A percentile compares a stretch with the other conserved stretches of the same genome.
phyloP scores from a whole-genome alignment of 2,888 invertebrate species.

The Volucella zonaria region DNA sequence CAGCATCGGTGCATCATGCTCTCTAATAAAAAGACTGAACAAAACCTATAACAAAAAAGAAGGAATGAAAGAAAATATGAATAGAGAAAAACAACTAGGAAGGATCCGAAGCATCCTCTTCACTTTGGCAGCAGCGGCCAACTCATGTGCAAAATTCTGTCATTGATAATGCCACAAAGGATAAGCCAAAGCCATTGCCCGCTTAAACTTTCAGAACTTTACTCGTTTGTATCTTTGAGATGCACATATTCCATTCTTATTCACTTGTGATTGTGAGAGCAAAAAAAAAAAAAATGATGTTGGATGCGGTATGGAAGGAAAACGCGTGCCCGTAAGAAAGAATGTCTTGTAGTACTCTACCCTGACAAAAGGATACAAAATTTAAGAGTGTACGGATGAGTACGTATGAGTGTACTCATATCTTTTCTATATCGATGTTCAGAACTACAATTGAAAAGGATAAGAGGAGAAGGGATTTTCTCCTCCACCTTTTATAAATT shows the following conservation, averaged over 20 bases:
- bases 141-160: conserved; percentile 67
- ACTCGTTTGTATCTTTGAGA: conserved; percentile 15
- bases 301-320: conserved; percentile 2
- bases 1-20: conserved; percentile 35
- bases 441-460: conserved; percentile 51
- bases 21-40: conserved; percentile 25
- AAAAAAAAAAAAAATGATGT: not conserved
- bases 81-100: conserved; percentile 28
- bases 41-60: not conserved
- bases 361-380: conserved; percentile 53
- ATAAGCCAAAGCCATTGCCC: conserved; percentile 71
- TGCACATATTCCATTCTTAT: conserved; percentile 2
- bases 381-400: not conserved
- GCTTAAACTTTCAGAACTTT: conserved; percentile 56
- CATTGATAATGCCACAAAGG: conserved; percentile 71
- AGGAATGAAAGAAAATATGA: conserved; percentile 41
- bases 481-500: conserved; percentile 52
- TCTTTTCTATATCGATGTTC: conserved; percentile 4
- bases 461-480: conserved; percentile 38
- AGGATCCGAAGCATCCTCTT: conserved; percentile 43
- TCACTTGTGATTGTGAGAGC: conserved; percentile 18
- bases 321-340: conserved; percentile 58
- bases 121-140: conserved; percentile 48
- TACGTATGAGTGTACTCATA: conserved; percentile 43
- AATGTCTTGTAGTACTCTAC: conserved; percentile 48